phyloP scores from a whole-genome alignment of 2,797 vertebrate species.

The Sebastes miniatus region DNA sequence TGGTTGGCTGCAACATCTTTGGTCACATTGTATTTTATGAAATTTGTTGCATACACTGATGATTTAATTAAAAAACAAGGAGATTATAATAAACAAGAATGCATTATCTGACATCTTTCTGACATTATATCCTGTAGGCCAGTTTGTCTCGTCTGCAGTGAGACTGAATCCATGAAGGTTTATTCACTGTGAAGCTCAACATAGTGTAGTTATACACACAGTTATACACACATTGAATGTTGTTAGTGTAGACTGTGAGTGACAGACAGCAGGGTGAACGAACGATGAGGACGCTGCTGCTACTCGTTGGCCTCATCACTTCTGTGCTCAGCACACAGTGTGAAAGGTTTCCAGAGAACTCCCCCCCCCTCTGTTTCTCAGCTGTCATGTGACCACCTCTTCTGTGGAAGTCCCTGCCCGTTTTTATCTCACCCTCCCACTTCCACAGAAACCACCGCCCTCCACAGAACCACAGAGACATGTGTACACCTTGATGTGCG shows the following conservation, averaged over 20 bases:
- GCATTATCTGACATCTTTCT: too few relatives aligned
- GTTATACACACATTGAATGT: not conserved
- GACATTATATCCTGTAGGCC: too few relatives aligned
- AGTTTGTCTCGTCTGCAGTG: not conserved
- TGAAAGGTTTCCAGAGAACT: slow-evolving; percentile 33
- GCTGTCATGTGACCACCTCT: slow-evolving; percentile 16
- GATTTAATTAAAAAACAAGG: not conserved
- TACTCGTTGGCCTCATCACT: not conserved
- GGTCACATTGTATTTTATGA: not conserved
- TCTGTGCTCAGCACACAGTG: slow-evolving; percentile 30
- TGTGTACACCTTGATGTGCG: not conserved
- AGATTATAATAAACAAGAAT: not conserved
- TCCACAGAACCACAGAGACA: not conserved
- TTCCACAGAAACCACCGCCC: slow-evolving; percentile 52
- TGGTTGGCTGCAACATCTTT: not conserved
- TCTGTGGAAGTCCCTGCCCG: slow-evolving; percentile 60
- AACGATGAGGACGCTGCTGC: not conserved
- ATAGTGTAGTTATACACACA: not conserved
- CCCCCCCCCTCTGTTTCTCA: not conserved
- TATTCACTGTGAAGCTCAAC: not conserved
- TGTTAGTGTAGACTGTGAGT: not conserved
- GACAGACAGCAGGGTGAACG: not conserved
- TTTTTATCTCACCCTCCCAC: slow-evolving; percentile 63
- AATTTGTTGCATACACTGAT: not conserved
- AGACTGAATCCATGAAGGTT: not conserved